Conservation (phyloP, 2,888 invertebrate species). For the Drosophila kokeensis region DNA sequence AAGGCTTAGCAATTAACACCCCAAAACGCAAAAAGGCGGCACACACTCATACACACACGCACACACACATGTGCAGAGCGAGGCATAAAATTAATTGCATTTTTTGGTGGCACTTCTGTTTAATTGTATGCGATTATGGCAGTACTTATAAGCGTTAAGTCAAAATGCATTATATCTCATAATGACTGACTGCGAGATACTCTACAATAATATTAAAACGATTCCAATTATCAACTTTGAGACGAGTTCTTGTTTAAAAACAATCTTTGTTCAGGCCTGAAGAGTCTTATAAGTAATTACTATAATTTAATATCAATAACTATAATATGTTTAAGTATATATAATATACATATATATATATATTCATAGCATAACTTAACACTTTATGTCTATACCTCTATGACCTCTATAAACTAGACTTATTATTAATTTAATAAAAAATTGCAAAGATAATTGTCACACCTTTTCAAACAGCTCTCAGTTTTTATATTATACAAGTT, state of each 20-base stretch:
- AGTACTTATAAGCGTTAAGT: conserved; percentile 22
- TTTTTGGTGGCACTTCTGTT: conserved; percentile 7
- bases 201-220: background rate
- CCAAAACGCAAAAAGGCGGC: conserved; percentile 14
- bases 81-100: conserved; percentile 35
- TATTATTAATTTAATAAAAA: background rate
- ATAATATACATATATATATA: too few species aligned
- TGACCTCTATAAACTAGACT: background rate
- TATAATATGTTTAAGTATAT: too few species aligned
- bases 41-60: background rate
- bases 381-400: background rate
- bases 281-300: background rate
- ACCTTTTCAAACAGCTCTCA: background rate
- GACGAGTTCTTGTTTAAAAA: background rate
- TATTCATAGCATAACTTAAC: too few species aligned
- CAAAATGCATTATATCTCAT: background rate
- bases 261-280: background rate
- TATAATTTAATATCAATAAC: too few species aligned
- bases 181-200: background rate
- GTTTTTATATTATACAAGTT: background rate
- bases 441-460: background rate
- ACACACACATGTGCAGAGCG: background rate
- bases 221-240: background rate
- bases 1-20: conserved; percentile 58
- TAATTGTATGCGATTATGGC: conserved; percentile 3